Base-by-base conservation (phyloP, 2,888 invertebrate genomes). In the Siphlonurus alternatus region DNA sequence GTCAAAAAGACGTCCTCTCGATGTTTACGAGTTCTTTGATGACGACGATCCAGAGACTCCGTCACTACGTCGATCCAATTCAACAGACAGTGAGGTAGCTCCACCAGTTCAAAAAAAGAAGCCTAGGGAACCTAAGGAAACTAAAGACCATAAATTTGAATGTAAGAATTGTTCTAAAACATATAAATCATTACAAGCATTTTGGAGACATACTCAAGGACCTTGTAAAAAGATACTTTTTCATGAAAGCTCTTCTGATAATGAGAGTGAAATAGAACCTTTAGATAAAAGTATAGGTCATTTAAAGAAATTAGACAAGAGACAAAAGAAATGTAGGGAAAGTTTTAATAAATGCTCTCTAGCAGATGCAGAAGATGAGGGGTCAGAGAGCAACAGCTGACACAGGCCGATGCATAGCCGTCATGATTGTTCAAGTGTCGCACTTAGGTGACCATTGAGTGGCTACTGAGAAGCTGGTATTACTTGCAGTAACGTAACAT, bases 11-110 rank as follows among this genome's bases (percentile, higher is more conserved):
- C 2, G 64, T 53, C 61, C 64, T 53, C 61, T 64, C 2, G 61
- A 64, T 19, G 61, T 64, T 2, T 61, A 64, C 3, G 64, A 64
- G 53, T 61, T 64, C 38, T 56, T 59, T 38, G 63, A 63, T 18
- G 63, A 63, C 5, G 63, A 63, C 2, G 63, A 63, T 15, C 15
- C 38, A 38, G 38, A 15, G 7, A 38, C 7, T 38, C 38, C 38
- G 5, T 38, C 38, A 10, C 38, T 38, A 15, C 38, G 38, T 38
- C 38, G 15, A 38, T 5, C 15, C 5, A 38, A 5, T 38, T 38
- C 38, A 38, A 5, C 38, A 38, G 38, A 38, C 38, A 38, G 38
- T 38, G 38, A 38, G 15, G 38, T 10, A 38, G 38, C 7, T 10
- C 5, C 15, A 5, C 5, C 15, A 5, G 15, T 10, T 38, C 5